Evolutionary conservation across 1,140 invertebrate genomes (phyloP), one percentile per base, ranked within the genome.

Genomic region (Listronotus oregonensis): DNA sequence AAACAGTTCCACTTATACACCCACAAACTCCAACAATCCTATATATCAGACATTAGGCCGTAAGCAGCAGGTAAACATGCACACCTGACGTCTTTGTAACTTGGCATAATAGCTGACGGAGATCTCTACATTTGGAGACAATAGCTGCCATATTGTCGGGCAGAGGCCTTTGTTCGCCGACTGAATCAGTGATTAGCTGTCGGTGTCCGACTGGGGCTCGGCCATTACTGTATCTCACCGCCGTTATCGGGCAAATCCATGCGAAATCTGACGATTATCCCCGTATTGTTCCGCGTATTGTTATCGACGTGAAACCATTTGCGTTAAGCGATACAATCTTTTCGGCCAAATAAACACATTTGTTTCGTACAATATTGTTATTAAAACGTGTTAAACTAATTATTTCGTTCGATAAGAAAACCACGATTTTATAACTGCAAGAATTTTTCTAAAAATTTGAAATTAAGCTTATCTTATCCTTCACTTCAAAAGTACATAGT

Each of bases 41-140:
- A 37, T 37, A 37, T 37, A 37, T 12, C 7, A 37, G 34, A 10
- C 11, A 37, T 37, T 37, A 37, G 34, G 11, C 31, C 49, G 49
- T 32, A 51, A 55, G 37, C 34, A 42, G 52, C 32, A 55, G 52
- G 52, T 55, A 55, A 40, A 55, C 52, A 40, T 55, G 52, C 10
- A 55, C 32, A 40, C 10, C 32, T 39, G 34, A 55, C 37, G 37
- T 55, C 18, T 39, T 40, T 37, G 52, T 17, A 40, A 32, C 37
- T 12, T 14, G 10, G 10, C n/a, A 40, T 14, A 55, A 55, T 31
- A 14, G 52, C 11, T 17, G 14, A 39, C 34, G 32, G 32, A 21
- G n/a, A 42, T 37, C 52, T 37, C 52, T 14, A 55, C 37, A 55
- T 55, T 55, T 12, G 32, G 52, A 55, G 52, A 55, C 52, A 55